Base-by-base conservation (phyloP, 2,888 invertebrate species). In the Kuschelorhynchus macadamiae region DNA sequence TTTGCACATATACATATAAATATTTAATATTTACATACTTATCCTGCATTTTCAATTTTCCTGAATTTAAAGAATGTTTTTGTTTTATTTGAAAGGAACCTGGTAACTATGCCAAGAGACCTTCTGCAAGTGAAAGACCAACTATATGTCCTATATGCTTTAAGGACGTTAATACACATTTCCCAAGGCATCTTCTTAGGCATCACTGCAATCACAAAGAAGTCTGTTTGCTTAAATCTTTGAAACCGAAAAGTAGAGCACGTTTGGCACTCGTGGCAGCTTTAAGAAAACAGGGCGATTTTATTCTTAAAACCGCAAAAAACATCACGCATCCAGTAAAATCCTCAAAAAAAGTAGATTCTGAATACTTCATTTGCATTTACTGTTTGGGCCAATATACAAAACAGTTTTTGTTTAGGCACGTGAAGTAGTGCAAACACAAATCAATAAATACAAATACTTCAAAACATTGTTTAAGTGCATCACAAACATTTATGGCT, bases 401-500 rank as follows among this genome's bases (percentile, higher is more conserved):
- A 11, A 69, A 65, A 66, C 61, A 56, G 3, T 20, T 57, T 2
- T 25, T 73, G 8, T 68, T 52, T 36, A 70, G 63, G 30, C 74
- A 74, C 41, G 68, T 69, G 0, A 73, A 71, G 46, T 41, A 8
- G 1, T 74, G 71, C 42, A 70, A 64, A 55, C 60, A 36, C 39
- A 71, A 52, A 56, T 65, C 2, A 36, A 61, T 32, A 14, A 32
- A 0, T 12, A 16, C 21, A 60, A 61, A 7, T 14, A n/a, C 60
- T 12, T 60, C 70, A 9, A 62, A 46, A 67, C 60, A 62, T 2
- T 65, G 63, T 49, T 32, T 71, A 32, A 12, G 55, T 8, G 33
- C 44, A 9, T 71, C 72, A 11, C 74, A 73, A 70, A 66, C 64
- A 2, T 69, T 71, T 55, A 60, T 69, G 56, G 73, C 63, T 21